phyloP scores from a whole-genome alignment of 1,140 invertebrate species.

The Orchestia grillus region DNA sequence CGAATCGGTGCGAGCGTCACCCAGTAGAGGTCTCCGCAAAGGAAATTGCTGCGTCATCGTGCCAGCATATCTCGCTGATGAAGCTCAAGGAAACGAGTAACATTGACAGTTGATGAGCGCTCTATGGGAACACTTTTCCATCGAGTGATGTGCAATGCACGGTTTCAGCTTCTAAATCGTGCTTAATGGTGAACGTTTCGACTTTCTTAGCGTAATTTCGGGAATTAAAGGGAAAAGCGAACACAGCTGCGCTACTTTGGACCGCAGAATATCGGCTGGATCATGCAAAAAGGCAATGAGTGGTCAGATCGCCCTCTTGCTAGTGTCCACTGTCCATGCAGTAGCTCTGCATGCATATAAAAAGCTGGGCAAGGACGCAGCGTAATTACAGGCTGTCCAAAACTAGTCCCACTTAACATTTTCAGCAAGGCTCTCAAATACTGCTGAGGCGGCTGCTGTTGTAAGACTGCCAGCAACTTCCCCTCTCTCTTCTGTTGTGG shows the following conservation, averaged over 20 bases:
- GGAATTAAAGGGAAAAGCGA: neutral
- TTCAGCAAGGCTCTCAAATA: neutral
- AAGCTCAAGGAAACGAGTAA: conserved; percentile 34
- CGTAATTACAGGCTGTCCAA: neutral
- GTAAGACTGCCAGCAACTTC: neutral
- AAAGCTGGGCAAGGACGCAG: neutral
- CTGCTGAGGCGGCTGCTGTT: neutral
- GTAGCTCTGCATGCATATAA: neutral
- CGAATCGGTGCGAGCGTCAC: conserved; percentile 42
- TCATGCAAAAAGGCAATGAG: neutral
- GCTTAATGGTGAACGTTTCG: neutral
- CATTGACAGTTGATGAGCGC: conserved; percentile 39
- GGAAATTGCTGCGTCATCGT: conserved; percentile 32
- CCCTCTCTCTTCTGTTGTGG: neutral
- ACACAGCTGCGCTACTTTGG: neutral
- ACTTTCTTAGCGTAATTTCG: neutral
- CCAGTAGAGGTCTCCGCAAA: neutral
- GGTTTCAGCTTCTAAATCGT: neutral
- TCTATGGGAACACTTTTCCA: conserved; percentile 24
- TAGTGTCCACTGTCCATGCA: neutral
- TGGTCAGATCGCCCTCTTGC: neutral
- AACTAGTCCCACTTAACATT: conserved; percentile 8
- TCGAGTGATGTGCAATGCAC: neutral
- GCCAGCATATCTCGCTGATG: conserved; percentile 30
- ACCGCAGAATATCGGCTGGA: neutral